Base-by-base conservation (phyloP, 2,113 vertebrate genomes). In the Nematolebias whitei region DNA sequence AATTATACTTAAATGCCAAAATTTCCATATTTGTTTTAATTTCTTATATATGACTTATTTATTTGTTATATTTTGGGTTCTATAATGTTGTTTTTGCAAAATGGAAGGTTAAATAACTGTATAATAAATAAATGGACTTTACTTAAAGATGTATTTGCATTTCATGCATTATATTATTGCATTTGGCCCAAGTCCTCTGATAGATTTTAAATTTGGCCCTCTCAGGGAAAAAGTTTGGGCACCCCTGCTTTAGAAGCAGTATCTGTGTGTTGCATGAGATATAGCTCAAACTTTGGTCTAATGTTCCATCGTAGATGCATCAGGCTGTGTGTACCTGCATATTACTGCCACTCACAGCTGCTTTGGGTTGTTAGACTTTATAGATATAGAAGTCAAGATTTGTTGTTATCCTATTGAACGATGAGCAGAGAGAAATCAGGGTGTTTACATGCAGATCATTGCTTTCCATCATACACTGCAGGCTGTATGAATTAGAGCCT, bases 381-480 rank as follows among this genome's bases (percentile, higher is more conserved):
- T 57, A 60, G 74, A 79, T 64, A 63, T 48, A 76, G 74, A 74
- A 87, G 80, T 81, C 66, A 78, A 50, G 71, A 76, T 78, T 68
- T 82, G 74, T 79, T 72, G 82, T 84, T 79, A 80, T 77, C 76
- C 83, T 52, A 49, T 70, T 77, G 87, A 88, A 78, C 24, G 65
- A 72, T 50, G 68, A 80, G 76, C 55, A 51, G 74, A 55, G 78
- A 82, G 86, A 86, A 86, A 85, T 88, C 73, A 70, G 70, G 76
- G 70, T 78, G 83, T 89, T 89, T 92, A 90, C 88, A 84, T 87
- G 86, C 79, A 84, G 80, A 87, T 91, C 87, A 91, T 91, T 90
- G 83, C 70, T 83, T 86, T 88, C 85, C 84, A 88, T 90, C 85
- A 88, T 87, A 87, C 82, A 88, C 85, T 85, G 80, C 80, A 52